Base-by-base conservation (phyloP, 1,140 invertebrate genomes). In the Pseudomyrmex pallidus region DNA sequence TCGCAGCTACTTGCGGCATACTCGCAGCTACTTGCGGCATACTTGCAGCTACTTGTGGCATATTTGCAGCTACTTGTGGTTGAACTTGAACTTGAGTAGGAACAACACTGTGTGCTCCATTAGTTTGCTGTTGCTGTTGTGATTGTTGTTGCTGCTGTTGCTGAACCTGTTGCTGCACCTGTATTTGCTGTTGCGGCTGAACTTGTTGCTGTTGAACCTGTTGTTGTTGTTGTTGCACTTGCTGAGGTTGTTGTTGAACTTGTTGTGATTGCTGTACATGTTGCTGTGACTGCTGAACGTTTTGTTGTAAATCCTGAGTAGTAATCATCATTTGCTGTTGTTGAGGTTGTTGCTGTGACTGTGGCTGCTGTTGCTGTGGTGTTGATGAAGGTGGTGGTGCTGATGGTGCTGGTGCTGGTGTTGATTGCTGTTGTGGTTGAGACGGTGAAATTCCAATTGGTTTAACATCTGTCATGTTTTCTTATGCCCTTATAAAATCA, bases 221-320 rank as follows among this genome's bases (percentile, higher is more conserved):
- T 67, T 80, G 76, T 10, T 64, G 17, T 1, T 80, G 76, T 54
- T 80, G 76, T 25, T 64, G 62, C 2, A 44, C 62, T 46, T 91
- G 84, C 44, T 92, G 85, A 93, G 92, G 85, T 82, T 94, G 94
- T 85, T 94, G 92, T 83, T 93, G 90, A 82, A 93, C 92, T n/a
- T 95, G 94, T 78, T 94, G 89, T 85, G 83, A 63, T 72, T 95
- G 95, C 72, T 95, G 92, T 83, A 93, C 90, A 82, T 94, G 92
- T n/a, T 95, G 94, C 76, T 94, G 89, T 85, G 84, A 63, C 73
- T 95, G 95, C 72, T 95, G 95, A 13, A 95, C 95, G 88, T 95
- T 95, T 93, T 95, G 91, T 90, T 92, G 90, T 89, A 87, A 93
- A 48, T 95, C 92, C 66, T 93, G 92, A 12, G 92, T 89, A 1